Conservation (phyloP, 2,797 vertebrate genomes). For the Simalia tracyae region DNA sequence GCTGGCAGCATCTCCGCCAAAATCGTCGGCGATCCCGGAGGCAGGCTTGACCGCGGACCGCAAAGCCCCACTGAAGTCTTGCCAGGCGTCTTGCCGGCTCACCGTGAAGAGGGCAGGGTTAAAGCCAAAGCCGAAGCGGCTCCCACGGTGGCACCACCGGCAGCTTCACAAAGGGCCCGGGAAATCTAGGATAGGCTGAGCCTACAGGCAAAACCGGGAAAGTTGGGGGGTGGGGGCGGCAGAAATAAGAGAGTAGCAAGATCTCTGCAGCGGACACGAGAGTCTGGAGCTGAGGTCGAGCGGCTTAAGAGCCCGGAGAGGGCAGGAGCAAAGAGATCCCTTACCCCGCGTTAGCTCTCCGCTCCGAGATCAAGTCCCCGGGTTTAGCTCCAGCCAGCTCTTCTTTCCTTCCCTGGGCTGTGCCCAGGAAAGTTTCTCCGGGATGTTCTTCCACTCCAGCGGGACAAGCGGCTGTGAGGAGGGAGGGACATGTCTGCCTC, state of each 20-base stretch:
- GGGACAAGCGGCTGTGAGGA: neutral
- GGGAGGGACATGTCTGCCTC: neutral
- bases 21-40: neutral
- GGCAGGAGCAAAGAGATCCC: neutral
- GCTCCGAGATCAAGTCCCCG: neutral
- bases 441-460: neutral
- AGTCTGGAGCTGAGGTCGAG: neutral
- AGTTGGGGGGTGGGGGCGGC: neutral
- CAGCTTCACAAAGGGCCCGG: neutral
- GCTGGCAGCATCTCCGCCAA: neutral
- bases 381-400: neutral
- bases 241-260: neutral
- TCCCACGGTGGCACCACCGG: neutral
- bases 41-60: too few species aligned
- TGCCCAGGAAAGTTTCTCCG: neutral
- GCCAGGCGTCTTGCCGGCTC: neutral
- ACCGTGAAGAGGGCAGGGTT: neutral
- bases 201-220: neutral
- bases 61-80: neutral
- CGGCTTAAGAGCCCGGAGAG: neutral
- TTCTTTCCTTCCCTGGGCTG: neutral
- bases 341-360: neutral
- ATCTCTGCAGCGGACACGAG: neutral
- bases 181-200: neutral
- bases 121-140: neutral